A percentile compares a stretch with the other conserved stretches of the same genome.
phyloP scores from a whole-genome alignment of 1,140 invertebrate species.

The Theocolax elegans region DNA sequence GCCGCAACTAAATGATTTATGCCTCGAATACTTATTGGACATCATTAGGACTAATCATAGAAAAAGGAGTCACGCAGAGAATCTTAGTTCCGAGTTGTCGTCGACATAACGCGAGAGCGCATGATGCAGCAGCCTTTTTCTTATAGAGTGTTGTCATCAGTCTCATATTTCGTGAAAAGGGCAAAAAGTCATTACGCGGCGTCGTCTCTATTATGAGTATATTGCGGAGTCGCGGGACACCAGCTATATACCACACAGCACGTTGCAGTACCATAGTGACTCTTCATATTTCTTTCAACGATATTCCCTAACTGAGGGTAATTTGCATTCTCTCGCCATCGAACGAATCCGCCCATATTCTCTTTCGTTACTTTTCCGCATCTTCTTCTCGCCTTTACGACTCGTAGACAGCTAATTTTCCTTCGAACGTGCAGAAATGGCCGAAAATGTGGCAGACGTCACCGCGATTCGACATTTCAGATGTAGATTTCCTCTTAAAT shows the following conservation, averaged over 20 bases:
- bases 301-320: conserved; percentile 34
- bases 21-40: not conserved
- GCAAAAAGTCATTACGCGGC: not conserved
- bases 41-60: conserved; percentile 29
- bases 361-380: too few species aligned
- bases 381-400: too few species aligned
- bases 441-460: too few species aligned
- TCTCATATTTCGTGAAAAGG: conserved; percentile 23
- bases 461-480: too few species aligned
- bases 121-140: conserved; percentile 15
- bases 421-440: too few species aligned
- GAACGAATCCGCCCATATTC: too few species aligned
- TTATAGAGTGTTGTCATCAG: conserved; percentile 13
- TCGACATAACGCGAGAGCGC: conserved; percentile 3
- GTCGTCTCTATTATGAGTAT: too few species aligned
- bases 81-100: conserved; percentile 5
- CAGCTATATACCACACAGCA: too few species aligned
- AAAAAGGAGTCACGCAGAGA: conserved; percentile 5
- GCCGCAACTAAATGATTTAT: conserved; percentile 18
- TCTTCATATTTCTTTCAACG: conserved; percentile 4
- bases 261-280: conserved; percentile 10
- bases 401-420: too few species aligned
- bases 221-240: too few species aligned
- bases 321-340: conserved; percentile 39
- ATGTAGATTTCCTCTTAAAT: too few species aligned